Evolutionary conservation across 2,113 vertebrate species (phyloP).

Genomic region (Nematolebias whitei): DNA sequence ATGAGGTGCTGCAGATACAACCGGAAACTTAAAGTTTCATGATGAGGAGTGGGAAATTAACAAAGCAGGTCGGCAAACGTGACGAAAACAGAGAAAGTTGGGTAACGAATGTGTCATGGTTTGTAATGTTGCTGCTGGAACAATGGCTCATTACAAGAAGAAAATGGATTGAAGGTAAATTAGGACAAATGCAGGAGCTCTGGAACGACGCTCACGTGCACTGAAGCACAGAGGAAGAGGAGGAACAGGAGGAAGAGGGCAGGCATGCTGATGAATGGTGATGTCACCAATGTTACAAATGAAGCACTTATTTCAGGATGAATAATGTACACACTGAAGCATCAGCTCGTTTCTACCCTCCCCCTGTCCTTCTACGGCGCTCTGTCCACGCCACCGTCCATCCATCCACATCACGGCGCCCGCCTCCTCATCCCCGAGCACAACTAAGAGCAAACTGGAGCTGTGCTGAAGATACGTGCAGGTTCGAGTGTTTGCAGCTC

Average conservation of each 20-base stretch:
- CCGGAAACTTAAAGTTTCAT: background rate
- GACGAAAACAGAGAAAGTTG: background rate
- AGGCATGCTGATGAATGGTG: constrained; percentile 61
- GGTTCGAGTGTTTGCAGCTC: background rate
- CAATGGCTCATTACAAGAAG: background rate
- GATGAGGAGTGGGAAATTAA: no score
- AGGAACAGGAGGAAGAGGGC: no score
- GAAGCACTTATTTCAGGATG: constrained; percentile 56
- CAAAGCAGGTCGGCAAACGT: no score
- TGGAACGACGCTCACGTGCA: constrained; percentile 3
- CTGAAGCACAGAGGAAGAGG: constrained; percentile 9
- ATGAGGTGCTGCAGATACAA: background rate
- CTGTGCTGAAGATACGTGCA: constrained; percentile 2
- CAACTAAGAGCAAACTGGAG: constrained; percentile 67
- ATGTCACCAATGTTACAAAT: constrained; percentile 47
- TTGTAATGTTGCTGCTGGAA: background rate
- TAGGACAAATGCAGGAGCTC: constrained; percentile 3
- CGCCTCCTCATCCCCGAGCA: constrained; percentile 52
- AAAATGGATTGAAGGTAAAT: background rate
- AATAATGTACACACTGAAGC: constrained; percentile 60
- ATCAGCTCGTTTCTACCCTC: constrained; percentile 27
- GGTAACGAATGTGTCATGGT: background rate
- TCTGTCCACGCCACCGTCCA: constrained; percentile 25
- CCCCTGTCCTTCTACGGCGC: constrained; percentile 8
- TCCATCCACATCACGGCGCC: constrained; percentile 50